Percentiles rank a stretch among this genome's conserved stretches.
Conservation (phyloP, 37 sponge, comb jelly and placozoan species). For the Sycon ciliatum region DNA sequence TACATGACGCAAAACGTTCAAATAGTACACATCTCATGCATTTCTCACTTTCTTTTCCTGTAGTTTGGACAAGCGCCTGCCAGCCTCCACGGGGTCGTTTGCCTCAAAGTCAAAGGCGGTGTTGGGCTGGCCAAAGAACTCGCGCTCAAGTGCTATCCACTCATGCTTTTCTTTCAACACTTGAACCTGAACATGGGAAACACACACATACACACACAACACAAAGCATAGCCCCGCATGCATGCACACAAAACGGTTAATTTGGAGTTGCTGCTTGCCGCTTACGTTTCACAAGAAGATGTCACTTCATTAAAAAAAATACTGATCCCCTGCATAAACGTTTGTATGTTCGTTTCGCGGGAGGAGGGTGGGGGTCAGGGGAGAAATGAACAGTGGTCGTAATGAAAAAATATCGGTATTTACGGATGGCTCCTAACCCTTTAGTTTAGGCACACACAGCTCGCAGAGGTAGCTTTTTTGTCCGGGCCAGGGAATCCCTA, state of each 20-base stretch:
- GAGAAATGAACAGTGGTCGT: background rate
- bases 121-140: constrained; percentile 88
- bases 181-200: constrained; percentile 46
- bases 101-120: constrained; percentile 87
- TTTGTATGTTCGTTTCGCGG: too few species aligned
- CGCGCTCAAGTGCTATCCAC: constrained; percentile 84
- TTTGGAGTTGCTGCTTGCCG: too few species aligned
- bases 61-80: constrained; percentile 46
- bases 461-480: too few species aligned
- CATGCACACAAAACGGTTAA: background rate
- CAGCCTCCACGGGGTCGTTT: constrained; percentile 49
- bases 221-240: background rate
- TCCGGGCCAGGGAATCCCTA: too few species aligned
- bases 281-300: too few species aligned
- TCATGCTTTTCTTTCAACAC: constrained; percentile 64
- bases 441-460: too few species aligned
- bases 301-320: too few species aligned
- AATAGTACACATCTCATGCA: too few species aligned
- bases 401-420: background rate
- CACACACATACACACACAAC: background rate
- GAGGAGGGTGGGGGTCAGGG: background rate
- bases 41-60: constrained; percentile 67
- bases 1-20: too few species aligned
- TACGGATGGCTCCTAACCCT: too few species aligned
- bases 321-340: too few species aligned